Percentiles rank a stretch among this genome's conserved stretches.
phyloP scores from a whole-genome alignment of 2,113 vertebrate genomes.

The Pionites leucogaster region DNA sequence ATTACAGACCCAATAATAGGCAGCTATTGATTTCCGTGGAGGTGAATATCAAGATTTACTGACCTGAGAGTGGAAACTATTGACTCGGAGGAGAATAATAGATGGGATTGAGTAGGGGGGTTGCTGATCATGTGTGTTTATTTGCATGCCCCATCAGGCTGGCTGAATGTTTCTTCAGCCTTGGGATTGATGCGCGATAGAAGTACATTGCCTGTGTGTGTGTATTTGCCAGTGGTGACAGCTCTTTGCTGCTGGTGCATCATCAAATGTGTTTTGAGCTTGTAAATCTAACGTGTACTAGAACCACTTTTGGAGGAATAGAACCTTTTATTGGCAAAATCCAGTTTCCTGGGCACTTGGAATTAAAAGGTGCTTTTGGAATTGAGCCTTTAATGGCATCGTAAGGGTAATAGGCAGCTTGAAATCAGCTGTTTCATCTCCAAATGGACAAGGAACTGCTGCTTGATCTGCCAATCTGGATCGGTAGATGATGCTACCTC shows the following conservation, averaged over 20 bases:
- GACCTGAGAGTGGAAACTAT: conserved; percentile 1
- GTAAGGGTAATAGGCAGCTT: background rate
- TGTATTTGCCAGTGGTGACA: background rate
- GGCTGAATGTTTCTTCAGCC: background rate
- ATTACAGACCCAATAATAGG: conserved; percentile 60
- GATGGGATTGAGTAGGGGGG: background rate
- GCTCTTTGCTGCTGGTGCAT: background rate
- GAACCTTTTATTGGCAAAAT: background rate
- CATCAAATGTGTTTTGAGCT: background rate
- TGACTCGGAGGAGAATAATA: background rate
- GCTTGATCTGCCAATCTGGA: background rate
- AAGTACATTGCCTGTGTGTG: rapidly evolving
- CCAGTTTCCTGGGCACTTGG: background rate
- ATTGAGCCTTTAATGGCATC: background rate
- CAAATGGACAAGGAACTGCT: background rate
- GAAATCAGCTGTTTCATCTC: background rate
- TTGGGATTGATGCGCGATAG: rapidly evolving
- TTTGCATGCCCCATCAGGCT: background rate
- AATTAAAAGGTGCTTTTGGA: conserved; percentile 57
- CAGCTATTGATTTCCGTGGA: conserved; percentile 44
- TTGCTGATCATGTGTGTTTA: background rate
- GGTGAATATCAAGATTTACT: conserved; percentile 42
- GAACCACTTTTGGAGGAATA: rapidly evolving
- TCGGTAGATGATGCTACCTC: background rate
- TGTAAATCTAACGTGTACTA: background rate